Conservation (phyloP, 2,113 vertebrate genomes). For the Nansenia antarctica region DNA sequence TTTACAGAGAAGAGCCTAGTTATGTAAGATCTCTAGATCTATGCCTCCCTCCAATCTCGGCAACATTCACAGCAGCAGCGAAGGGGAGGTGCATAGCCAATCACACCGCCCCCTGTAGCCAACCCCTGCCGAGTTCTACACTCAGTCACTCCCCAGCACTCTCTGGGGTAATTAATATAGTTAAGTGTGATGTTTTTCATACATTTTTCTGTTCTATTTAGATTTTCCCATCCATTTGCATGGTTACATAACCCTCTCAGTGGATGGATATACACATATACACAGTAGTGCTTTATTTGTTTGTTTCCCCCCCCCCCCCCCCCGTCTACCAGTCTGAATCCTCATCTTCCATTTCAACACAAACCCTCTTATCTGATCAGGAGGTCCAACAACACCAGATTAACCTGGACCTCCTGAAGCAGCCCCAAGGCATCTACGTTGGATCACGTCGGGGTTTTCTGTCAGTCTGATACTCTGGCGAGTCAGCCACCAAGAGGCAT, state of each 20-base stretch:
- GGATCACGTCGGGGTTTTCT: not conserved
- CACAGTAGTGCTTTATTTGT: not conserved
- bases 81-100: not conserved
- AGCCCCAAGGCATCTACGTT: not conserved
- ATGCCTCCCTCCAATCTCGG: not conserved
- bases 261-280: not conserved
- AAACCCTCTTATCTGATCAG: not conserved
- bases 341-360: not conserved
- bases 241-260: slow-evolving; percentile 18
- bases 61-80: not conserved
- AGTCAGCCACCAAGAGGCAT: not conserved
- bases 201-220: slow-evolving; percentile 6
- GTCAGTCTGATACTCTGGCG: not conserved
- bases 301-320: not conserved
- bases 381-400: not conserved
- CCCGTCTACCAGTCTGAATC: not conserved
- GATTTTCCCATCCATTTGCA: slow-evolving; percentile 35
- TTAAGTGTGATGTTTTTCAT: not conserved
- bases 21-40: not conserved
- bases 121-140: not conserved
- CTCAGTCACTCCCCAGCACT: not conserved
- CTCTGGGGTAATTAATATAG: not conserved
- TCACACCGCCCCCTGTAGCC: not conserved
- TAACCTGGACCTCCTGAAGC: not conserved
- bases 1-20: not conserved